Evolutionary conservation across 2,113 vertebrate genomes (phyloP).

Genomic region (Lutjanus erythropterus): DNA sequence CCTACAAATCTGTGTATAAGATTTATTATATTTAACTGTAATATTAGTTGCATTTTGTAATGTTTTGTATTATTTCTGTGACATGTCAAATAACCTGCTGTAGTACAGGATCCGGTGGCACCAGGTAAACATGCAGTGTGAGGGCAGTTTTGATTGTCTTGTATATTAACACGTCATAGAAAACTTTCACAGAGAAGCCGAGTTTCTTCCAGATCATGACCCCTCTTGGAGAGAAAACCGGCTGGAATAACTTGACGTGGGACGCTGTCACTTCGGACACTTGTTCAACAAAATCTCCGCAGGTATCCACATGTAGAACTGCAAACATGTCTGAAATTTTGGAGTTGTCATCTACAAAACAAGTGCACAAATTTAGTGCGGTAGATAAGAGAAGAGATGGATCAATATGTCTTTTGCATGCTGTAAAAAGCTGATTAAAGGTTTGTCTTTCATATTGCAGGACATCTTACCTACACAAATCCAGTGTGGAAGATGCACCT

Average conservation of each 20-base stretch:
- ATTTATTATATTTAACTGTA: no score
- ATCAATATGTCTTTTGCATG: no score
- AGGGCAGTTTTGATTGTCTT: background rate
- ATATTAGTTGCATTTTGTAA: no score
- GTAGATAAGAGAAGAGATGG: no score
- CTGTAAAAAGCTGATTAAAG: no score
- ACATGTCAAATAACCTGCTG: background rate
- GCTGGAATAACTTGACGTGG: background rate
- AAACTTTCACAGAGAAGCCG: background rate
- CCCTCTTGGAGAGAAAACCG: background rate
- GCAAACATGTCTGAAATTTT: background rate
- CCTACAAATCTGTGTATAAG: no score
- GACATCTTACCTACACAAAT: background rate
- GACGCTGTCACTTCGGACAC: background rate
- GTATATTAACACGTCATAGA: background rate
- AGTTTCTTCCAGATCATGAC: background rate
- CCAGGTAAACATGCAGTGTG: background rate
- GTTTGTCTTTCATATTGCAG: background rate
- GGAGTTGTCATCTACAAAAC: background rate
- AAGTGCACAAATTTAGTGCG: no score
- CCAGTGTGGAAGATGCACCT: constrained; percentile 15
- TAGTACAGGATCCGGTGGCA: background rate
- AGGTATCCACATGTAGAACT: background rate
- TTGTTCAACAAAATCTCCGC: background rate
- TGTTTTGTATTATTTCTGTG: no score